Conservation (phyloP, 2,888 invertebrate genomes). For the Maniola hyperantus region DNA sequence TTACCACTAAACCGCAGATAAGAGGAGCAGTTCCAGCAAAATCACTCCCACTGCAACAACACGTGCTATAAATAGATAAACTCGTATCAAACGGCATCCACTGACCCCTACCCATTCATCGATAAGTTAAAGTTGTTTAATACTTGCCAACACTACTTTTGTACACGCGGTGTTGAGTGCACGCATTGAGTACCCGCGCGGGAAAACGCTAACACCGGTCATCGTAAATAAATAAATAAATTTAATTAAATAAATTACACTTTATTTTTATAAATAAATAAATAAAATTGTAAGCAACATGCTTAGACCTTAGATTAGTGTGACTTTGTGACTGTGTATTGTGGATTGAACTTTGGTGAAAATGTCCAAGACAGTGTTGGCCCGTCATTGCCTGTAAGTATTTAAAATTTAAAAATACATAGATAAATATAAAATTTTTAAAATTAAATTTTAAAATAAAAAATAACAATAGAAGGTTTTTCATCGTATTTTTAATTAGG, state of each 20-base stretch:
- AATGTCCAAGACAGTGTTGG: slow-evolving; percentile 48
- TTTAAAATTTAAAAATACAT: slow-evolving; percentile 3
- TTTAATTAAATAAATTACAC: background rate
- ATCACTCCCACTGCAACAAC: slow-evolving; percentile 3
- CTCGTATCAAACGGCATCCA: slow-evolving; percentile 10
- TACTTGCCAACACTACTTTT: slow-evolving; percentile 33
- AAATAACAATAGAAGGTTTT: too few relatives aligned
- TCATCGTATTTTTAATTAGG: too few relatives aligned
- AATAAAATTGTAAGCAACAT: slow-evolving; percentile 26
- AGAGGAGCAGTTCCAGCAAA: background rate
- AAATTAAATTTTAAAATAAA: background rate
- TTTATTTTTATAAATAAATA: slow-evolving; percentile 25
- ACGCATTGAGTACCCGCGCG: slow-evolving; percentile 32
- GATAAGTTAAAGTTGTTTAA: slow-evolving; percentile 19
- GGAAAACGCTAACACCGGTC: slow-evolving; percentile 24
- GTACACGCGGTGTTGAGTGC: slow-evolving; percentile 30
- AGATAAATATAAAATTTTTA: too few relatives aligned
- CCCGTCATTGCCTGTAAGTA: slow-evolving; percentile 56
- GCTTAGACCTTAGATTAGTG: slow-evolving; percentile 32
- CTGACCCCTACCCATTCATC: slow-evolving; percentile 21
- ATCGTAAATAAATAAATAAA: slow-evolving; percentile 28
- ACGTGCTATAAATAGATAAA: slow-evolving; percentile 8
- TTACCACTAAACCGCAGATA: background rate
- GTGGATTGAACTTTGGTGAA: slow-evolving; percentile 34
- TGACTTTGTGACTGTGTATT: slow-evolving; percentile 20